A percentile compares a stretch with the other conserved stretches of the same genome.
phyloP scores from a whole-genome alignment of 2,113 vertebrate genomes.

The Uropsilus gracilis region DNA sequence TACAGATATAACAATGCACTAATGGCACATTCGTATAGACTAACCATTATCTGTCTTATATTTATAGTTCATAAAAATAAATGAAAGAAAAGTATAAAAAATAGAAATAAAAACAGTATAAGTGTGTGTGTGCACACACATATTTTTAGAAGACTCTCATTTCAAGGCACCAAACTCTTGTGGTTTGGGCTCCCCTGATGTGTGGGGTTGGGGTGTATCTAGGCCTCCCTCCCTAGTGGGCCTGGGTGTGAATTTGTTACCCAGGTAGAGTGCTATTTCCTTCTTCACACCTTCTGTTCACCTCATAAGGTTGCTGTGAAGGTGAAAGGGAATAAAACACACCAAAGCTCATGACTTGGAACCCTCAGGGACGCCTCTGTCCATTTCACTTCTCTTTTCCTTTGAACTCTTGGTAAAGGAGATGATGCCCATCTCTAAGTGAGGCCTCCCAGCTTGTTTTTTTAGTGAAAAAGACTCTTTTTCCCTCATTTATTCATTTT shows the following conservation, averaged over 20 bases:
- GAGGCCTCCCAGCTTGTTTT: not conserved
- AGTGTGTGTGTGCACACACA: not conserved
- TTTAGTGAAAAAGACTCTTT: not conserved
- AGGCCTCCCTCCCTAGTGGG: not conserved
- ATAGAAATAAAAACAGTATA: not conserved
- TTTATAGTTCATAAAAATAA: not conserved
- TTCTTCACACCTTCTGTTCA: not conserved
- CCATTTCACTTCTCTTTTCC: not conserved
- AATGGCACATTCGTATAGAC: not conserved
- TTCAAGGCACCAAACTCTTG: not conserved
- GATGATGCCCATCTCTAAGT: not conserved
- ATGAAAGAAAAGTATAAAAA: not conserved
- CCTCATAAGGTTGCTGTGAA: not conserved
- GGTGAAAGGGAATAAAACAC: not conserved
- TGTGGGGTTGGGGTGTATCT: not conserved
- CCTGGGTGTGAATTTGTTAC: not conserved
- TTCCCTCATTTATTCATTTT: too few species aligned
- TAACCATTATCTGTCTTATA: not conserved
- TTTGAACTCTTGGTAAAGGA: slow-evolving; percentile 9
- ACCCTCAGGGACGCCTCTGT: not conserved
- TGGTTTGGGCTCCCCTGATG: not conserved
- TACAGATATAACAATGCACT: not conserved
- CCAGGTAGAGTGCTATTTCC: not conserved
- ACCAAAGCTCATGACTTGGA: not conserved
- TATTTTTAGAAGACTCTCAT: not conserved